Evolutionary conservation across 2,888 invertebrate genomes (phyloP).

Genomic region (Spisula solida): DNA sequence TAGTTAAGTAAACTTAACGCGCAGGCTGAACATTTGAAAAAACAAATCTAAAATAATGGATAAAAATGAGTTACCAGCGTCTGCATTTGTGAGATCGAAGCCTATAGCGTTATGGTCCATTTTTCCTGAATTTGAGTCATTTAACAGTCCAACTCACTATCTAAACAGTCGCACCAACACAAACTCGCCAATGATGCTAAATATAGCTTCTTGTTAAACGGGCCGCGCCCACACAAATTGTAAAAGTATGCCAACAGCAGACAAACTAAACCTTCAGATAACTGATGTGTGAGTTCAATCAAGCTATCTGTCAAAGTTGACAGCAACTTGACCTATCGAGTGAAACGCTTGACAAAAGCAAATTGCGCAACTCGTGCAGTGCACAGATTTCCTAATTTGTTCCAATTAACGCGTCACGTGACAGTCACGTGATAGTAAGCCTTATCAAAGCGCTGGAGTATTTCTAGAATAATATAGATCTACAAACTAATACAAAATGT

Average conservation of each 20-base stretch:
- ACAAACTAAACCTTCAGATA: no score
- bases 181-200: not conserved
- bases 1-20: not conserved
- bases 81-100: constrained; percentile 67
- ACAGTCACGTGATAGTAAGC: constrained; percentile 34
- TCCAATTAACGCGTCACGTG: constrained; percentile 32
- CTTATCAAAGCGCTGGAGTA: not conserved
- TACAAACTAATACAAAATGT: no score
- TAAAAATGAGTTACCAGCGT: constrained; percentile 7
- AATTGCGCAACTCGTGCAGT: not conserved
- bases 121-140: not conserved
- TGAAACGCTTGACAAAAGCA: not conserved
- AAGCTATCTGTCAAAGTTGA: no score
- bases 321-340: not conserved
- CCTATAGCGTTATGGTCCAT: constrained; percentile 68
- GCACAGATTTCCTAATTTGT: constrained; percentile 6
- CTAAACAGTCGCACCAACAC: not conserved
- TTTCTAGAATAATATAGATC: not conserved
- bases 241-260: not conserved
- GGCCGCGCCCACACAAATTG: constrained; percentile 14
- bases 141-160: not conserved
- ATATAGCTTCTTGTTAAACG: constrained; percentile 20
- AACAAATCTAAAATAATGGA: not conserved
- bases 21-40: not conserved
- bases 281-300: no score